phyloP scores from a whole-genome alignment of 2,888 invertebrate genomes.

The Mechanitis mazaeus region DNA sequence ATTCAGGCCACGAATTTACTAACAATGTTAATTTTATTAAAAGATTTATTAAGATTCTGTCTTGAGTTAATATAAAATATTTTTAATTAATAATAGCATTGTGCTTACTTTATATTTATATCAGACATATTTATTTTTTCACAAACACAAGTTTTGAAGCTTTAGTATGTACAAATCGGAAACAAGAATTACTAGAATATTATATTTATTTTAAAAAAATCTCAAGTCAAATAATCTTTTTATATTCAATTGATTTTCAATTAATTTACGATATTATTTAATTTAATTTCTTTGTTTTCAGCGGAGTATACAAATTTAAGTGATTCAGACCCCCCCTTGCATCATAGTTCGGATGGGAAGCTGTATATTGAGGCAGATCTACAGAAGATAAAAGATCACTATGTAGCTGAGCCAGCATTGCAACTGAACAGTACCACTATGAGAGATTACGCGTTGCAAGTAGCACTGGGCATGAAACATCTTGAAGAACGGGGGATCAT shows the following conservation, averaged over 20 bases:
- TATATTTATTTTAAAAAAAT: no score
- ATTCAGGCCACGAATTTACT: not conserved
- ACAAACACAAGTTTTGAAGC: no score
- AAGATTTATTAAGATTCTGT: not conserved
- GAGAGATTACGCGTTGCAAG: slow-evolving; percentile 85
- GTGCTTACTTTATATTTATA: no score
- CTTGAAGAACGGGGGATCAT: slow-evolving; percentile 82
- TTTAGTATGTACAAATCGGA: no score
- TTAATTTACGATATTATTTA: no score
- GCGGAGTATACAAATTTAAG: slow-evolving; percentile 76
- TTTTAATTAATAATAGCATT: no score
- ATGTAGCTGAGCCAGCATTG: slow-evolving; percentile 65
- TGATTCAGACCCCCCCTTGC: slow-evolving; percentile 57
- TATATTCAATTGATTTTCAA: no score
- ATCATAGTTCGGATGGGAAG: slow-evolving; percentile 40
- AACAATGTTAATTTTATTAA: not conserved
- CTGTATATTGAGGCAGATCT: slow-evolving; percentile 37
- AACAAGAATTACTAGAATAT: no score
- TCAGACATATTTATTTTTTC: no score
- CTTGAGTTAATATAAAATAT: no score
- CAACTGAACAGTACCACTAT: slow-evolving; percentile 66
- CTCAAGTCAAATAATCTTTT: no score
- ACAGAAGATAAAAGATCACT: slow-evolving; percentile 47
- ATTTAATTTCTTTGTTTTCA: slow-evolving; percentile 46
- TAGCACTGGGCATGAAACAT: slow-evolving; percentile 88